Evolutionary conservation across 2,888 invertebrate species (phyloP).

Genomic region (Baccha elongata): DNA sequence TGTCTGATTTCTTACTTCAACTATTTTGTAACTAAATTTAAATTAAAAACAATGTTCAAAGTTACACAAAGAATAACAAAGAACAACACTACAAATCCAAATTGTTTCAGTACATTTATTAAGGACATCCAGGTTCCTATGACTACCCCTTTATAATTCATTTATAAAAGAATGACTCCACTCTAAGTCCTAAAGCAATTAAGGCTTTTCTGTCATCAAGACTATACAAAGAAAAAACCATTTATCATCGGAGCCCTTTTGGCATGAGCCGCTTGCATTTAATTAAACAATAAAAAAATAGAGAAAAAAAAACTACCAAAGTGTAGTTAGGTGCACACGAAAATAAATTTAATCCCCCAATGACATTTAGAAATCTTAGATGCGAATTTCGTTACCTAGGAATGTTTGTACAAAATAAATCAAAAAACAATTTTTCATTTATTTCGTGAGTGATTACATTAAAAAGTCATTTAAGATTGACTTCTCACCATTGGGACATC

Average conservation of each 20-base stretch:
- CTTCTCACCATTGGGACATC: constrained; percentile 38
- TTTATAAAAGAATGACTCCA: no score
- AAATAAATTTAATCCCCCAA: constrained; percentile 29
- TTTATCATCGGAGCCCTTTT: constrained; percentile 45
- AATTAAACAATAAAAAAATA: constrained; percentile 10
- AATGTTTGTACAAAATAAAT: constrained; percentile 66
- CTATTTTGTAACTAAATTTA: no score
- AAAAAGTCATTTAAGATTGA: constrained; percentile 51
- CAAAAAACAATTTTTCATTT: constrained; percentile 65
- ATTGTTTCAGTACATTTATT: no score
- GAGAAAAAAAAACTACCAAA: not conserved
- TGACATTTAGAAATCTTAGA: constrained; percentile 10
- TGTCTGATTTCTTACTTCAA: no score
- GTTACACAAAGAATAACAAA: no score
- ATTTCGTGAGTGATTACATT: constrained; percentile 61
- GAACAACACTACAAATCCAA: no score
- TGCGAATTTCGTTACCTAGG: not conserved
- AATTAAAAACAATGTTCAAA: no score
- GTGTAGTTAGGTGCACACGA: constrained; percentile 1
- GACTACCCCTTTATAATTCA: no score
- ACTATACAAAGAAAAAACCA: constrained; percentile 24
- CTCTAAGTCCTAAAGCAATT: constrained; percentile 36
- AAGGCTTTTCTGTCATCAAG: constrained; percentile 37
- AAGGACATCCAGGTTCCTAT: no score
- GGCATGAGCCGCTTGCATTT: constrained; percentile 22